Base-by-base conservation (phyloP, 2,888 invertebrate genomes). In the Drosophila rubida region DNA sequence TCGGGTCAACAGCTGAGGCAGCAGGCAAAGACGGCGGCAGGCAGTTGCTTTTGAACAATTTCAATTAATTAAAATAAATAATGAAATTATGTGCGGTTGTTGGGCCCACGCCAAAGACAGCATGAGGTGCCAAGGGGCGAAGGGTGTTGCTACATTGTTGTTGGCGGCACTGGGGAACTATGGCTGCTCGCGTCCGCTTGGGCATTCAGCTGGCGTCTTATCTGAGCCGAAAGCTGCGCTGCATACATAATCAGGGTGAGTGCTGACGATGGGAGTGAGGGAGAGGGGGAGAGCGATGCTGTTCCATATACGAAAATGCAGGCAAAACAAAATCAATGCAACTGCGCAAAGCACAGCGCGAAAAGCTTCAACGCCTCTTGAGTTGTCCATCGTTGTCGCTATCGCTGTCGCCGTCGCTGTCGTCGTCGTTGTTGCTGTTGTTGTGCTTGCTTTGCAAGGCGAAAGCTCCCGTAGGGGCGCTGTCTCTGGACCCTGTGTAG, bases 1-100 rank as follows among this genome's bases (percentile, higher is more conserved):
- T 77, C 61, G 69, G 82, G 77, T 81, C 79, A 80, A 57, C 65
- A 42, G 46, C 46, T 30, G n/a, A n/a, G 32, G 32, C n/a, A 27
- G 27, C 11, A 30, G 30, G 11, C 8, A 16, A 4, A 16, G 23
- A 4, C 3, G 13, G n/a, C 32, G 13, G n/a, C 13, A 53, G 23
- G 42, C 25, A 55, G 55, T 61, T 59, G 72, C 68, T 51, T 72
- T 71, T 73, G 41, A 78, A 59, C 68, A 77, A 65, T 80, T 85
- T 75, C 72, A 82, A 82, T 85, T 82, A 85, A 85, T 85, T 82
- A 70, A 82, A 85, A 85, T 78, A 76, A 76, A 78, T 85, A 82
- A 80, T 82, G 75, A 60, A 75, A 82, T 82, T 71, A 75, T 80
- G 57, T 51, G 68, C 58, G 68, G 55, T 57, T 63, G 16, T 22